These are phyloP conservation scores for Mirounga angustirostris DNA, from an alignment of 2,113 vertebrate genomes.

Conservation along the genomic window DNA sequence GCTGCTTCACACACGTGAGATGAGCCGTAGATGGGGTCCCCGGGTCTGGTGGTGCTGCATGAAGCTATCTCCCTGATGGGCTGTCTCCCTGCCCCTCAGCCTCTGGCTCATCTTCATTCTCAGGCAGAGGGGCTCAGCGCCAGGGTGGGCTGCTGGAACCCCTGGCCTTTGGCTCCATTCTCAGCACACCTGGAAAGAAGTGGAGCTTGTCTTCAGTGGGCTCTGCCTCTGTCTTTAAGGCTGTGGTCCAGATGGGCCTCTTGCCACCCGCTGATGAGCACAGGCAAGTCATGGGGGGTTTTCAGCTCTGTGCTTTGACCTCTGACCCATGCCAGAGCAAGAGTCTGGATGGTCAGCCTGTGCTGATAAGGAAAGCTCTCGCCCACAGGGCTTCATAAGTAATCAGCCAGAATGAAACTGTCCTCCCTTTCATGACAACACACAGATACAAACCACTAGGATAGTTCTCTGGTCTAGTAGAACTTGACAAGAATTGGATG, in stretches of 20 bases:
- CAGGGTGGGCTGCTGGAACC: too few relatives aligned
- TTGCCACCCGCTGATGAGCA: not conserved
- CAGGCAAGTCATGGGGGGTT: fast-evolving
- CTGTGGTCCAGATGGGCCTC: not conserved
- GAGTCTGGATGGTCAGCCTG: not conserved
- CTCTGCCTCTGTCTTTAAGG: not conserved
- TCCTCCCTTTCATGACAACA: not conserved
- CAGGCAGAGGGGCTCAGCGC: not conserved
- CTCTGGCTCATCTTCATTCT: not conserved
- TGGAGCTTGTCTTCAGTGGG: not conserved
- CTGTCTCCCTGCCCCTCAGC: fast-evolving
- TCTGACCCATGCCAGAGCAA: not conserved
- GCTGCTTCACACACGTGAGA: not conserved
- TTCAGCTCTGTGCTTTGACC: not conserved
- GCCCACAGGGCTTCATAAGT: not conserved
- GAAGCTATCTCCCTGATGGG: not conserved
- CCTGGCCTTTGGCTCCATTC: not conserved
- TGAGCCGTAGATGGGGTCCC: not conserved
- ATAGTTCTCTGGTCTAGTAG: not conserved
- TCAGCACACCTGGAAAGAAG: not conserved
- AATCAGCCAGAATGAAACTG: not conserved
- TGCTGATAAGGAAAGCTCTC: not conserved
- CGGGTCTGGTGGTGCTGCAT: fast-evolving
- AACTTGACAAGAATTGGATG: not conserved
- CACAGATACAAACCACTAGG: not conserved